A percentile compares a stretch with the other conserved stretches of the same genome.
These are phyloP conservation scores for Pocillopora meandrina DNA, from an alignment of 92 coral and sea anemone genomes.

Conservation along the genomic window DNA sequence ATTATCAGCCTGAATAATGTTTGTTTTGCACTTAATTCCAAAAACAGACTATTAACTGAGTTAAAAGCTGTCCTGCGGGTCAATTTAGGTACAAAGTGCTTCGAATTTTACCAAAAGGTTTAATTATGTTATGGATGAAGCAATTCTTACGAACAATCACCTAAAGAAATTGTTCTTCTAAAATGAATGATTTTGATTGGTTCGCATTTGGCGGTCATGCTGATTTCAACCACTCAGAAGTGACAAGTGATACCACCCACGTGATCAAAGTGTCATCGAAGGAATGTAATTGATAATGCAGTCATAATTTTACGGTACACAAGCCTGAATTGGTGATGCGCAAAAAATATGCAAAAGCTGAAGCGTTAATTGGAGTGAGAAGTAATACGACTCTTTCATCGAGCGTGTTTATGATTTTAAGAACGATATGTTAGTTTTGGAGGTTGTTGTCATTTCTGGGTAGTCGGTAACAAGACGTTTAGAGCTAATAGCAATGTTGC, in stretches of 20 bases:
- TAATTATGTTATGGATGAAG: not conserved
- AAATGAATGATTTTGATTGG: conserved; percentile 26
- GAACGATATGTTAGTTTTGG: conserved; percentile 7
- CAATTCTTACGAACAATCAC: not conserved
- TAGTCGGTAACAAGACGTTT: not conserved
- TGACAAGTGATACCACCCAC: conserved; percentile 9
- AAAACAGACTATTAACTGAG: not conserved
- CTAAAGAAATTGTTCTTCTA: not conserved
- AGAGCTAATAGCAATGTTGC: conserved; percentile 13
- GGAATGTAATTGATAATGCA: conserved; percentile 34
- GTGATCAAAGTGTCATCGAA: conserved; percentile 42
- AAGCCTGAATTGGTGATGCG: not conserved
- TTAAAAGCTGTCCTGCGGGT: not conserved
- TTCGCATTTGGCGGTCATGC: conserved; percentile 40
- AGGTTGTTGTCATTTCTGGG: conserved; percentile 16
- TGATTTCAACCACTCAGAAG: conserved; percentile 39
- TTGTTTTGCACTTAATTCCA: conserved; percentile 22
- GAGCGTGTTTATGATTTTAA: not conserved
- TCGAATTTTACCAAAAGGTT: conserved; percentile 17
- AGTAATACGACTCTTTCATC: not conserved
- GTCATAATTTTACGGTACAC: conserved; percentile 6
- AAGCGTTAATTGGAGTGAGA: conserved; percentile 18
- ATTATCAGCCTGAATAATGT: not conserved
- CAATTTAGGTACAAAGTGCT: conserved; percentile 11
- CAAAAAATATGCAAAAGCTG: conserved; percentile 3